These are phyloP conservation scores for Pandemis cinnamomeana DNA, from an alignment of 2,888 invertebrate genomes.

Conservation along the genomic window DNA sequence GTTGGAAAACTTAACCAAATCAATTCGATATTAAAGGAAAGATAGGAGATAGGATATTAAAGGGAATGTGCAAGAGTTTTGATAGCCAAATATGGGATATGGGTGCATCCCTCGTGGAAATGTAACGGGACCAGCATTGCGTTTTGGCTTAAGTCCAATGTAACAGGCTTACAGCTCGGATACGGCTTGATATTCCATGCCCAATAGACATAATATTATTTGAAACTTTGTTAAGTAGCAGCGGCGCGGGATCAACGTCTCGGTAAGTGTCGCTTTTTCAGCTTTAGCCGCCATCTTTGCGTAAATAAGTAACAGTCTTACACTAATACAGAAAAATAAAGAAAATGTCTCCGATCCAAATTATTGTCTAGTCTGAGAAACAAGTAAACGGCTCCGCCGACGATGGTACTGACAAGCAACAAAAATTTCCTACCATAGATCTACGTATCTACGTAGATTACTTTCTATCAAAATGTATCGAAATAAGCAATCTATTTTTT, in stretches of 20 bases:
- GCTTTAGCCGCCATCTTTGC: slow-evolving; percentile 10
- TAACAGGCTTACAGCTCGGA: slow-evolving; percentile 59
- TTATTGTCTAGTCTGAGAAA: background rate
- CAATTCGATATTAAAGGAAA: background rate
- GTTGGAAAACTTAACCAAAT: background rate
- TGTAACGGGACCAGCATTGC: slow-evolving; percentile 72
- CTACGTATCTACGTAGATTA: too few species aligned
- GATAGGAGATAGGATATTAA: too few species aligned
- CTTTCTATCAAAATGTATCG: too few species aligned
- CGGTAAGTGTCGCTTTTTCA: slow-evolving; percentile 26
- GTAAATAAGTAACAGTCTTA: slow-evolving; percentile 8
- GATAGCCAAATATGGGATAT: slow-evolving; percentile 26
- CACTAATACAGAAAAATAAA: background rate
- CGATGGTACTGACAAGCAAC: too few species aligned
- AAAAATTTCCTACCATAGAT: too few species aligned
- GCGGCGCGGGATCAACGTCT: slow-evolving; percentile 33
- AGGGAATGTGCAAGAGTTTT: slow-evolving; percentile 19
- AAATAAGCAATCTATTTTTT: too few species aligned
- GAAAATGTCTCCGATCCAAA: background rate
- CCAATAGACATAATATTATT: slow-evolving; percentile 50
- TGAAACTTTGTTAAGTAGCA: slow-evolving; percentile 40
- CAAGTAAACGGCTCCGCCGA: too few species aligned
- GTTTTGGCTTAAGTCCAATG: slow-evolving; percentile 72
- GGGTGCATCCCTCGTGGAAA: slow-evolving; percentile 55
- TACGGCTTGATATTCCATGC: slow-evolving; percentile 56